Percentiles rank a stretch among this genome's conserved stretches.
Conservation (phyloP, 2,888 invertebrate species). For the Ecliptopera silaceata region DNA sequence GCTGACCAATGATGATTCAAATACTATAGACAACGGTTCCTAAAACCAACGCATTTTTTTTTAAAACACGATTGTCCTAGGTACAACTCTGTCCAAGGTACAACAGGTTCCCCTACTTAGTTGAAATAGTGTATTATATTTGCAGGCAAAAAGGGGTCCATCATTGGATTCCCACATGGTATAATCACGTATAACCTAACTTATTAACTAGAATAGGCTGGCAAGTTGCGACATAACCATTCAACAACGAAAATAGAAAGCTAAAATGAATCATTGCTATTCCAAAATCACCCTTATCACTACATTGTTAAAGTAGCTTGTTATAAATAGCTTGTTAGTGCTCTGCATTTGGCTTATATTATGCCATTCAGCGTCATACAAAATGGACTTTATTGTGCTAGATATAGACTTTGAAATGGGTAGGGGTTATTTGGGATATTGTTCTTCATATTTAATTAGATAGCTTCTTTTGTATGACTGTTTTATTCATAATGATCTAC, state of each 20-base stretch:
- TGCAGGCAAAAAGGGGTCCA: background rate
- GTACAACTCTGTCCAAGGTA: no score
- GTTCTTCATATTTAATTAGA: no score
- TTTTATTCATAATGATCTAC: no score
- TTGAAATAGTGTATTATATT: no score
- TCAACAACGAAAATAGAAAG: slow-evolving; percentile 1
- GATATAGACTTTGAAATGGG: background rate
- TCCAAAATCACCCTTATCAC: slow-evolving; percentile 2
- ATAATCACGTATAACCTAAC: background rate
- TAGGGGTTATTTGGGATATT: no score
- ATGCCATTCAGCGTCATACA: background rate
- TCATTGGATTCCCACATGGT: background rate
- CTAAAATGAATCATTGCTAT: background rate
- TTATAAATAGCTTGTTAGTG: background rate
- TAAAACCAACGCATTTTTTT: no score
- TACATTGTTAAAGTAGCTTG: background rate
- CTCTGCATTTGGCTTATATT: background rate
- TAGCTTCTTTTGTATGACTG: no score
- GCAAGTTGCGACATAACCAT: background rate
- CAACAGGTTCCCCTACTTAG: no score
- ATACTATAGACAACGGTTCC: no score
- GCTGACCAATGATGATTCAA: no score
- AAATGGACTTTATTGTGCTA: background rate
- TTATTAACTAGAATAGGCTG: background rate
- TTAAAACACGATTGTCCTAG: no score